Base-by-base conservation (phyloP, 2,113 vertebrate species). In the Rostratula benghalensis region DNA sequence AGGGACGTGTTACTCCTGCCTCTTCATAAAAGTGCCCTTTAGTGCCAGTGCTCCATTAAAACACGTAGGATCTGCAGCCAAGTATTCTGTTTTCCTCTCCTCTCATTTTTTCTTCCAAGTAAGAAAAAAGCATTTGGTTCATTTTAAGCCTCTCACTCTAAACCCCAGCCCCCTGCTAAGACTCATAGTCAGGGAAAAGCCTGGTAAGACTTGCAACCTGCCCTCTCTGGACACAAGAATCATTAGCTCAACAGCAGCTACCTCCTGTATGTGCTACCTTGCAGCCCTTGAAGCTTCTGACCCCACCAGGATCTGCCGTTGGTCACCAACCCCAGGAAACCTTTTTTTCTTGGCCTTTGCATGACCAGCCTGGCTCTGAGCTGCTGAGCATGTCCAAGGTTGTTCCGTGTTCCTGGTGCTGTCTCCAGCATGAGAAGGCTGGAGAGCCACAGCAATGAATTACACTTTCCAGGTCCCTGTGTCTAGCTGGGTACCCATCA, bases 91-190 rank as follows among this genome's bases (percentile, higher is more conserved):
- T 53, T 59, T 59, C 11, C 39, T 39, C 11, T 39, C 11, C 39
- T 39, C 11, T 39, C 11, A 11, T 39, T 39, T 39, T 39, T 89
- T 81, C 22, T 81, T 81, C 64, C 4, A 5, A 87, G 24, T 61
- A 67, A 80, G 64, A 65, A 77, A 95, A 77, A 94, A 81, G 33
- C 31, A 75, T 70, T 83, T 91, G 17, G 41, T 82, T 89, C 73
- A 67, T 4, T 90, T 65, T 57, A 84, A 94, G 54, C 24, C 31
- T 87, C 46, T 65, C 50, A 33, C 27, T 69, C 20, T 79, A 79
- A 92, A 23, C 13, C 4, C 17, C 35, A 8, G 19, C 19, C 21
- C 67, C 35, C 33, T 89, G 41, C 19, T 87, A 53, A 81, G 73
- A 78, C 25, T 65, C 2, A 0, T 1, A 69, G 45, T 13, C 13